A percentile compares a stretch with the other conserved stretches of the same genome.
Conservation (phyloP, 2,113 vertebrate genomes). For the Ariopsis seemanni region DNA sequence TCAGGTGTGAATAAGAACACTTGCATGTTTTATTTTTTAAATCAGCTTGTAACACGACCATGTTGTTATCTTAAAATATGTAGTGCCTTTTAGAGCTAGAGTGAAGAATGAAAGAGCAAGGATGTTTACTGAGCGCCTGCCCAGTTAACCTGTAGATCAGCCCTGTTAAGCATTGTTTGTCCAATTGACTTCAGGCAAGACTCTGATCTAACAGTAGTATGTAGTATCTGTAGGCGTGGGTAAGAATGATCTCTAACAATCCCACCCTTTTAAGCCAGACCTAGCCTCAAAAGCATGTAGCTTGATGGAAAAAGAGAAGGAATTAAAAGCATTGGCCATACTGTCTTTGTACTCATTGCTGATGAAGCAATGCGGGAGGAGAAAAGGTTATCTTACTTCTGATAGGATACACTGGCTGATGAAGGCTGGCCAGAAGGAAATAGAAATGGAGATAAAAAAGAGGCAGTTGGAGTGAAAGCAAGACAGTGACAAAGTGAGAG, state of each 20-base stretch:
- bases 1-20: neutral
- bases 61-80: slow-evolving; percentile 4
- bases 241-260: slow-evolving; percentile 66
- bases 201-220: slow-evolving; percentile 29
- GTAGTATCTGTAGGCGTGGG: slow-evolving; percentile 50
- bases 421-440: slow-evolving; percentile 3
- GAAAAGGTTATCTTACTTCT: slow-evolving; percentile 57
- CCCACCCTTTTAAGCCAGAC: slow-evolving; percentile 72
- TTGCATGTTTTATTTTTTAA: neutral
- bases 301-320: slow-evolving; percentile 42
- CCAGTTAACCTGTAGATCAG: slow-evolving; percentile 36
- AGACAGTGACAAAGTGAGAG: neutral
- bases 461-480: neutral
- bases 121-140: slow-evolving; percentile 28
- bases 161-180: slow-evolving; percentile 36
- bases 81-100: neutral
- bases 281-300: slow-evolving; percentile 72
- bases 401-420: neutral
- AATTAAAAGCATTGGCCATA: slow-evolving; percentile 43
- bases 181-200: slow-evolving; percentile 21
- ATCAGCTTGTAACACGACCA: neutral
- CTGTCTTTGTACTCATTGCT: slow-evolving; percentile 73
- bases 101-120: neutral
- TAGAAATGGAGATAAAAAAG: neutral
- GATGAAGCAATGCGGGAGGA: slow-evolving; percentile 70